Conservation (phyloP, 1,140 invertebrate genomes). For the Meloidogyne exigua region DNA sequence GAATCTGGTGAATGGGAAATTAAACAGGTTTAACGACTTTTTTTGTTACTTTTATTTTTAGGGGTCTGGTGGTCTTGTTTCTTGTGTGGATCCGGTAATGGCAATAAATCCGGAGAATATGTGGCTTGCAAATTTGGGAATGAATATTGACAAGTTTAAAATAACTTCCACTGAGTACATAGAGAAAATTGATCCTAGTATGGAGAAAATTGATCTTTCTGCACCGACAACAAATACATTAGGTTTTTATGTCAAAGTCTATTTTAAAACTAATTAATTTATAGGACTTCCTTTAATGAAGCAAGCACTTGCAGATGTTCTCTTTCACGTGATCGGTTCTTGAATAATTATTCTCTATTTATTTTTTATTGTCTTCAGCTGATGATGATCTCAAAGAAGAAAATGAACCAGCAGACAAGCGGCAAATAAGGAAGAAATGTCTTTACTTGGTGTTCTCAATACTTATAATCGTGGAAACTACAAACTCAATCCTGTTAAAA, state of each 20-base stretch:
- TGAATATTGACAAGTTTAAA: constrained; percentile 55
- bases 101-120: constrained; percentile 60
- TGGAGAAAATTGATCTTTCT: constrained; percentile 21
- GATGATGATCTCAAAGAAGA: constrained; percentile 56
- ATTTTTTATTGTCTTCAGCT: constrained; percentile 35
- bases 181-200: constrained; percentile 28
- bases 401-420: constrained; percentile 36
- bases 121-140: constrained; percentile 63
- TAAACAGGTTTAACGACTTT: constrained; percentile 44
- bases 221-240: constrained; percentile 61
- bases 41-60: background rate
- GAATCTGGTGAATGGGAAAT: constrained; percentile 63
- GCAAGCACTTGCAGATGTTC: constrained; percentile 61
- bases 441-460: constrained; percentile 59
- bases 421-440: constrained; percentile 58
- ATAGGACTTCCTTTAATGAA: constrained; percentile 57
- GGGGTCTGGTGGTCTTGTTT: constrained; percentile 60
- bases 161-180: constrained; percentile 45
- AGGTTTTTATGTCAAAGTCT: background rate
- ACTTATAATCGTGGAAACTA: constrained; percentile 62
- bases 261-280: background rate
- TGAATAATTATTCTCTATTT: background rate
- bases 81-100: constrained; percentile 63
- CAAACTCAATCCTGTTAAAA: constrained; percentile 56
- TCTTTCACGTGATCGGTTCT: constrained; percentile 59